Conservation (phyloP, 2,113 vertebrate species). For the Xenopus tropicalis region UCB_Xtro_10.0 CM004451.2:82332001-82332500, state of each 20-base stretch:
- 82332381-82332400: too few species aligned
- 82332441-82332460: conserved; percentile 86
- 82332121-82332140: conserved; percentile 61
- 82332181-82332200: too few species aligned
- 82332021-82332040: conserved; percentile 90
- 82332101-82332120: conserved; percentile 98
- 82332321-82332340: too few species aligned
- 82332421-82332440: conserved; percentile 82
- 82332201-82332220: too few species aligned
- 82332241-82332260: too few species aligned
- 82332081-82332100: conserved; percentile 98
- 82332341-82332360: too few species aligned
- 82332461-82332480: conserved; percentile 89
- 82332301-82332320: too few species aligned
- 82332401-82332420: conserved; percentile 83
- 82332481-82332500: conserved; percentile 86
- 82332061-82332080: conserved; percentile 96
- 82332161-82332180: too few species aligned
- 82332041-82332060: conserved; percentile 94
- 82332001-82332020: conserved; percentile 91
- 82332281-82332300: too few species aligned
- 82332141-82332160: not conserved
- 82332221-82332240: too few species aligned
- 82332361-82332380: too few species aligned
- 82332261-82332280: too few species aligned